phyloP scores from a whole-genome alignment of 2,797 vertebrate species.

The Phaenicophaeus curvirostris region DNA sequence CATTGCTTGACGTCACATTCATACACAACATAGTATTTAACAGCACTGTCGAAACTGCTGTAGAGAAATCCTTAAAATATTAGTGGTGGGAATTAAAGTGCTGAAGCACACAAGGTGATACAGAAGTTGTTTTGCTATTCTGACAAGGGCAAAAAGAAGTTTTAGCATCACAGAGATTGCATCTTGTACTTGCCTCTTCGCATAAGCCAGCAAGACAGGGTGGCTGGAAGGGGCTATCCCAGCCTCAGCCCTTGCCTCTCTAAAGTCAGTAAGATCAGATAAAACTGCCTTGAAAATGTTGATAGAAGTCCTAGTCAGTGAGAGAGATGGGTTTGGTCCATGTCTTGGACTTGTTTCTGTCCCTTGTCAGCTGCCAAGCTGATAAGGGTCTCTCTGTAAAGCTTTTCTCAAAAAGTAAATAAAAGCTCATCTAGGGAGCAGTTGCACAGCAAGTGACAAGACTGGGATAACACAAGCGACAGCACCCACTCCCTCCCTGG shows the following conservation, averaged over 20 bases:
- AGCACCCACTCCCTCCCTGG: not conserved
- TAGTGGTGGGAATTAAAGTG: not conserved
- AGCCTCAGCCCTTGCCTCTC: not conserved
- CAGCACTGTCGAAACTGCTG: not conserved
- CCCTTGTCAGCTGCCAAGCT: not conserved
- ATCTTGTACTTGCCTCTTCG: not conserved
- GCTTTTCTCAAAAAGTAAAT: not conserved
- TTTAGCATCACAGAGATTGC: not conserved
- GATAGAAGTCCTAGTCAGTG: not conserved
- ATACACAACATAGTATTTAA: not conserved
- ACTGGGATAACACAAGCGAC: accelerated
- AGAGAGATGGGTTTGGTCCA: not conserved
- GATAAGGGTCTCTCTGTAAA: not conserved
- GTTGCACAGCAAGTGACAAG: not conserved
- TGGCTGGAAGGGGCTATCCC: not conserved
- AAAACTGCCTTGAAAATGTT: not conserved
- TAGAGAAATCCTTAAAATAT: not conserved
- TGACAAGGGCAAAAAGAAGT: not conserved
- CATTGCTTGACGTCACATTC: not conserved
- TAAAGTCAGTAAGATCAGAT: not conserved
- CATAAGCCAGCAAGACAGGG: not conserved
- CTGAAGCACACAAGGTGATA: not conserved
- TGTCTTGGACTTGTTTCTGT: not conserved
- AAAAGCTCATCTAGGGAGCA: not conserved
- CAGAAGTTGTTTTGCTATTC: not conserved